phyloP scores from a whole-genome alignment of 2,797 vertebrate species.

The Antrozous pallidus region DNA sequence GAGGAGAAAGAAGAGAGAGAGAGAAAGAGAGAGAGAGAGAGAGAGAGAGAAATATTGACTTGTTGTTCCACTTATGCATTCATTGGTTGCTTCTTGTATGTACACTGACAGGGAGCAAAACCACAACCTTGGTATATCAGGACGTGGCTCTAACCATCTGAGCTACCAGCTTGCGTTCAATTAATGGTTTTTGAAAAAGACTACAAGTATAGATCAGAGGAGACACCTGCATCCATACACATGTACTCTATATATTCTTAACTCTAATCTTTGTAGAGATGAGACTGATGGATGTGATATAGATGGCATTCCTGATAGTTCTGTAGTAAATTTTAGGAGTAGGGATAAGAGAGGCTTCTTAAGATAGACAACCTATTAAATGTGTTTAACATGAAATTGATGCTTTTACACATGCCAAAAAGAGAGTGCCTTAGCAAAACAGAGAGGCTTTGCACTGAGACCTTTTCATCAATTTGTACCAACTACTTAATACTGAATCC shows the following conservation, averaged over 20 bases:
- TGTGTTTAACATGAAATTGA: not conserved
- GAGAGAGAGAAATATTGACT: too few species aligned
- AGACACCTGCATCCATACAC: not conserved
- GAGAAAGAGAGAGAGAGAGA: too few species aligned
- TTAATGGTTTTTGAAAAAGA: not conserved
- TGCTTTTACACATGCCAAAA: not conserved
- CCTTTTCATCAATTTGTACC: not conserved
- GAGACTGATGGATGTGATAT: not conserved
- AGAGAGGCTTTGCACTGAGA: not conserved
- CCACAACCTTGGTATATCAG: not conserved
- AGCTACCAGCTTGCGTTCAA: not conserved
- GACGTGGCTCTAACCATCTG: not conserved
- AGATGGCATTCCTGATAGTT: not conserved
- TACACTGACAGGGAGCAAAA: not conserved
- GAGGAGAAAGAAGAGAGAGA: too few species aligned
- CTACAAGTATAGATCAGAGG: not conserved
- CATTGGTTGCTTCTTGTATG: not conserved
- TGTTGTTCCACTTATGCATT: not conserved
- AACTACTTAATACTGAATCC: not conserved
- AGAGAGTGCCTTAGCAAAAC: not conserved
- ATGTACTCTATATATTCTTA: not conserved
- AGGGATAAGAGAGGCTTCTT: not conserved
- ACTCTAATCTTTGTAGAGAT: not conserved
- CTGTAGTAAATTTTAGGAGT: not conserved
- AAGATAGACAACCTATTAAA: not conserved